Percentiles rank a stretch among this genome's conserved stretches.
Evolutionary conservation across 1,140 invertebrate species (phyloP).

Genomic region (Dolichoris vasculosae): DNA sequence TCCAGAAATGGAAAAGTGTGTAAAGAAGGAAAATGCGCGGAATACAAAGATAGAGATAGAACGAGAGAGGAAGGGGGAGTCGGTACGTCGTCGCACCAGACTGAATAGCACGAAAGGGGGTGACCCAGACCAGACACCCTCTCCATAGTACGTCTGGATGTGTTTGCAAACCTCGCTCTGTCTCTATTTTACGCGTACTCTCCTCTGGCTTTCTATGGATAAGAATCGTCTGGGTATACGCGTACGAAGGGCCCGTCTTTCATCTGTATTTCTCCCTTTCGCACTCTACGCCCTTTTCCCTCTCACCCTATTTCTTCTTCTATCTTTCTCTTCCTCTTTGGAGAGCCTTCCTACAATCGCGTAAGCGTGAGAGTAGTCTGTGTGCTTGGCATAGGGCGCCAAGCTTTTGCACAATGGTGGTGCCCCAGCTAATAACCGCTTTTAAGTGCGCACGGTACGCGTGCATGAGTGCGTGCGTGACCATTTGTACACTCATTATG

Average conservation of each 20-base stretch:
- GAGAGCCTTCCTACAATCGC: neutral
- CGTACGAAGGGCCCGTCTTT: neutral
- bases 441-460: neutral
- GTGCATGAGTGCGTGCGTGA: slow-evolving; percentile 7
- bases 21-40: slow-evolving; percentile 61
- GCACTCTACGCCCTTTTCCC: neutral
- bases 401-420: slow-evolving; percentile 39
- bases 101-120: slow-evolving; percentile 63
- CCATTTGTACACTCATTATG: neutral
- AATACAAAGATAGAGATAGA: slow-evolving; percentile 29
- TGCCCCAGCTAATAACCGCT: slow-evolving; percentile 44
- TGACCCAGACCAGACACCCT: slow-evolving; percentile 73
- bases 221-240: slow-evolving; percentile 12
- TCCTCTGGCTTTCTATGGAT: neutral
- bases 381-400: neutral
- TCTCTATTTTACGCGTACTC: neutral
- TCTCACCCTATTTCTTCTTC: slow-evolving; percentile 57
- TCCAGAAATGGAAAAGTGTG: neutral
- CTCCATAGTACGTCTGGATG: slow-evolving; percentile 49
- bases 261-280: neutral
- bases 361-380: neutral
- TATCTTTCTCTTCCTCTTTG: neutral
- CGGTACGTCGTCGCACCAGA: slow-evolving; percentile 57
- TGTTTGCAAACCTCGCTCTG: neutral
- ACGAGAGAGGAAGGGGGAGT: too few species aligned